phyloP scores from a whole-genome alignment of 2,113 vertebrate genomes.

The Myotis brandtii region DNA sequence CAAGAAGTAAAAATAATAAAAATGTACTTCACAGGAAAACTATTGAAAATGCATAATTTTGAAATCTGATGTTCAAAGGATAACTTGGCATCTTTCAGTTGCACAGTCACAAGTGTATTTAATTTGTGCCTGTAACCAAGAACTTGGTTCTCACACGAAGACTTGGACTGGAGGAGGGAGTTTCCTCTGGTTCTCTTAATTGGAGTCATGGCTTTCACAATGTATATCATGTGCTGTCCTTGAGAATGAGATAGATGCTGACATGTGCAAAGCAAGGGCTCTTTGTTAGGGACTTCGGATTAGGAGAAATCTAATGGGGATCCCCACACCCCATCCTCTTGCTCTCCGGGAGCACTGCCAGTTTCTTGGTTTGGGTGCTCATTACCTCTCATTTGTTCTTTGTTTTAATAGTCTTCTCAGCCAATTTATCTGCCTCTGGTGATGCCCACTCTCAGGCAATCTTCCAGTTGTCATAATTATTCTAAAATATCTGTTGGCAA shows the following conservation, averaged over 20 bases:
- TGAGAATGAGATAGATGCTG: neutral
- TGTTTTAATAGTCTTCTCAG: neutral
- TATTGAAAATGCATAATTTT: neutral
- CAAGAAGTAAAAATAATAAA: slow-evolving; percentile 30
- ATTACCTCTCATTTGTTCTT: neutral
- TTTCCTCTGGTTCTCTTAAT: neutral
- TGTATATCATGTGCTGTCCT: neutral
- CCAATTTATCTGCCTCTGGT: neutral
- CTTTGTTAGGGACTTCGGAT: neutral
- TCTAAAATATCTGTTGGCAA: neutral
- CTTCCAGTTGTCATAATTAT: neutral
- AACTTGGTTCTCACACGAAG: neutral
- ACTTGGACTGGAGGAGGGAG: neutral
- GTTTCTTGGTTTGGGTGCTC: neutral
- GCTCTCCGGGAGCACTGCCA: neutral
- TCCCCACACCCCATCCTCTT: neutral
- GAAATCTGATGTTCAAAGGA: neutral
- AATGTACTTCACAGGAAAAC: neutral
- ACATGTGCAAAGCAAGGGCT: neutral
- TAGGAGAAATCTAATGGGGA: neutral
- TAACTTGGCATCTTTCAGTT: neutral
- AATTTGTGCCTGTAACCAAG: neutral
- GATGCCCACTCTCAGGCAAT: neutral
- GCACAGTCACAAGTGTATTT: neutral
- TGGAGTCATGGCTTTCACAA: neutral